Percentiles rank a stretch among this genome's conserved stretches.
These are phyloP conservation scores for Tringa solitaria DNA, from an alignment of 2,113 vertebrate genomes.

Conservation along the genomic window DNA sequence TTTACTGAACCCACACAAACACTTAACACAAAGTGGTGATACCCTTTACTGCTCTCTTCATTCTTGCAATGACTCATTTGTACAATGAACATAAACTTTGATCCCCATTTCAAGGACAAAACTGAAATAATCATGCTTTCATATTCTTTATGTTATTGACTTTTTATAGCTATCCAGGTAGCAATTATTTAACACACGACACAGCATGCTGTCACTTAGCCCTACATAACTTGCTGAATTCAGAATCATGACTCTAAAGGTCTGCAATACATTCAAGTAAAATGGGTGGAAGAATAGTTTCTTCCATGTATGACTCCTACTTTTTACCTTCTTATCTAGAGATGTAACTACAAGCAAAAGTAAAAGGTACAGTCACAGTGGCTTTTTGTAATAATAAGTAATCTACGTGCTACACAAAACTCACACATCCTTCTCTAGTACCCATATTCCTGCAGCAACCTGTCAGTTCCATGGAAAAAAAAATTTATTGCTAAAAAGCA, in stretches of 20 bases:
- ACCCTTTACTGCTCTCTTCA: background rate
- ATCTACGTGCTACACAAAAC: background rate
- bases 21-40: background rate
- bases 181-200: slow-evolving; percentile 26
- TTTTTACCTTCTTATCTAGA: background rate
- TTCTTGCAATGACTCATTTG: background rate
- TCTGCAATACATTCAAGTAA: background rate
- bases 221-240: background rate
- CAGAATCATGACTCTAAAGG: background rate
- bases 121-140: background rate
- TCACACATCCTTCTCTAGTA: background rate
- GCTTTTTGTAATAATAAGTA: background rate
- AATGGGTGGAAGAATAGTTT: background rate
- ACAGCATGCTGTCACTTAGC: background rate
- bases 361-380: background rate
- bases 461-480: background rate
- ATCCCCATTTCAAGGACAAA: slow-evolving; percentile 42
- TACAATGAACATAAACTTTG: slow-evolving; percentile 8
- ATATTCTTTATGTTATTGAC: slow-evolving; percentile 7
- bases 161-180: slow-evolving; percentile 38
- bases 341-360: background rate
- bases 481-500: accelerated
- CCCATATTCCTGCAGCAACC: background rate
- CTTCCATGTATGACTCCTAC: background rate
- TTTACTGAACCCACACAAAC: background rate